A percentile compares a stretch with the other conserved stretches of the same genome.
phyloP scores from a whole-genome alignment of 1,140 invertebrate genomes.

The Leptinotarsa texana region DNA sequence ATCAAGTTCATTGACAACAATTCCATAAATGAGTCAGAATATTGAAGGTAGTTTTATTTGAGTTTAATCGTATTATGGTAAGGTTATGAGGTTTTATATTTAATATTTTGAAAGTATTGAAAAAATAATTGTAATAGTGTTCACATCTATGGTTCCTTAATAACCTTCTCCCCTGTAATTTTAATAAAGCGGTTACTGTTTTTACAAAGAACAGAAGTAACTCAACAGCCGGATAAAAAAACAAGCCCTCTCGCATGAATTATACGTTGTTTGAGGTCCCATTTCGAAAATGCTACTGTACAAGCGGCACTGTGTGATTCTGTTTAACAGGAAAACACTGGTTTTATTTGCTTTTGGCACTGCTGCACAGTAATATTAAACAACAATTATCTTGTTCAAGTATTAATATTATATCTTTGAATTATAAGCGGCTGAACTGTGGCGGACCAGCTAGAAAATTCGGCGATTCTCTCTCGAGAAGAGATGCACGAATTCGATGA shows the following conservation, averaged over 20 bases:
- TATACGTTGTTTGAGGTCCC: constrained; percentile 5
- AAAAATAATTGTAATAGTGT: too few species aligned
- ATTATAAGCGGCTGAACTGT: constrained; percentile 35
- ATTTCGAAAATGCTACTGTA: neutral
- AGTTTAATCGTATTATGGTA: too few species aligned
- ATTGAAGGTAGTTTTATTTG: too few species aligned
- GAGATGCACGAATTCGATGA: constrained; percentile 17
- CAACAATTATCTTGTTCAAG: constrained; percentile 42
- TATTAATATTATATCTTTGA: constrained; percentile 42
- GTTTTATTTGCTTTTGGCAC: constrained; percentile 37
- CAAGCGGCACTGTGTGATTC: neutral
- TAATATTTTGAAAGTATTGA: too few species aligned
- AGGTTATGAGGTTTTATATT: too few species aligned
- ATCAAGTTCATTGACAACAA: too few species aligned
- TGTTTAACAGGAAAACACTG: constrained; percentile 45
- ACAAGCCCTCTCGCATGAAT: neutral
- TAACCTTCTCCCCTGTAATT: too few species aligned
- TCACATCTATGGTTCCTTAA: too few species aligned
- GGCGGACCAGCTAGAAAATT: constrained; percentile 27
- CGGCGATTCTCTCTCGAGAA: neutral
- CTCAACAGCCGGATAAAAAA: neutral
- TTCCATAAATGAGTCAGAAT: too few species aligned
- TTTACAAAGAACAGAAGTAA: too few species aligned
- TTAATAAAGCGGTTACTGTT: too few species aligned
- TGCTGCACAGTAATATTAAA: constrained; percentile 41